Base-by-base conservation (phyloP, 2,797 vertebrate species). In the Gymnothorax reevesii region DNA sequence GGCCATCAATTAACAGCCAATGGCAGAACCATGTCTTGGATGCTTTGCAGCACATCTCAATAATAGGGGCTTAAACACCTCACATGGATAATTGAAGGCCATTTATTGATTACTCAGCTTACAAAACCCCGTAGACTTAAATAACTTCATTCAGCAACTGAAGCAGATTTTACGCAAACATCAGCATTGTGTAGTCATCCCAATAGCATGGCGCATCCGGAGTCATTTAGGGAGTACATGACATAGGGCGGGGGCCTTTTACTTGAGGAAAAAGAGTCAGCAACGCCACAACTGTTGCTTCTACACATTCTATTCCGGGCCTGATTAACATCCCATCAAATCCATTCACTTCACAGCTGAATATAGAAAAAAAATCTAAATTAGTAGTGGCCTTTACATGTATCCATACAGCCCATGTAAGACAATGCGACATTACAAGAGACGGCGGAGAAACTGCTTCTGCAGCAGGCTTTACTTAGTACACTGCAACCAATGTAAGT, bases 111-210 rank as follows among this genome's bases (percentile, higher is more conserved):
- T 25, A 83, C 83, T 82, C 49, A 15, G 64, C 10, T n/a, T 22
- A 54, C 27, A 73, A 62, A 83, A 17, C 82, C 42, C 12, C 42
- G 4, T 57, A 33, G 52, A 1, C 49, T 25, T 42, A 64, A 71
- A 27, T 79, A 86, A 49, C 85, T 93, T 92, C 92, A 92, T 92
- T 92, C 90, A 91, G 87, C 57, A 12, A 86, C 89, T 92, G 93
- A 93, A 89, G 89, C 93, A 84, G 91, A 87, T 91, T 91, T 92
- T 88, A 91, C 91, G 92, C 89, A 90, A 94, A 92, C 88, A 90
- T 89, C 90, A 89, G 91, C 92, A 92, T 88, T 91, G 89, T 88
- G 92, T 87, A 89, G 87, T 92, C 90, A 90, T 90, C 86, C 89
- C 90, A 90, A 89, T 87, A 88, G 83, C 89, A 83, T 75, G 66